Conservation (phyloP, 2,888 invertebrate genomes). For the Eumacrocentrus americanus region DNA sequence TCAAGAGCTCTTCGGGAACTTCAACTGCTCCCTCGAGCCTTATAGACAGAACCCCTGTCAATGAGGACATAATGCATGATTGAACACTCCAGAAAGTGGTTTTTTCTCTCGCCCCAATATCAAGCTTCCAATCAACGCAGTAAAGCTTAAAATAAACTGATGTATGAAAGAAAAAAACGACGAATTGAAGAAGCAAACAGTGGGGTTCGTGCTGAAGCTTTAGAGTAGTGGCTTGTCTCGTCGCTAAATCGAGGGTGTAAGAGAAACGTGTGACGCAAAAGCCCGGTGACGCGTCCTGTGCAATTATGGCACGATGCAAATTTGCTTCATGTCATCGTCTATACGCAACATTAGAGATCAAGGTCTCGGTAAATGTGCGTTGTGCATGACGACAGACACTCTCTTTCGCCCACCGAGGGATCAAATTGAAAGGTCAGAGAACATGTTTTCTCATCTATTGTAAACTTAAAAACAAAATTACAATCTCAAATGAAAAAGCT, state of each 20-base stretch:
- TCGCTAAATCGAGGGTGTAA: neutral
- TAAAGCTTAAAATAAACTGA: neutral
- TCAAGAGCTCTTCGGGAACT: too few species aligned
- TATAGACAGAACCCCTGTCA: too few species aligned
- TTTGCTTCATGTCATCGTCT: slow-evolving; percentile 9
- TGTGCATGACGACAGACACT: neutral
- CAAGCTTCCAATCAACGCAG: neutral
- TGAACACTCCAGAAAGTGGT: neutral
- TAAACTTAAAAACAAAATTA: too few species aligned
- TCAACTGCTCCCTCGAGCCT: too few species aligned
- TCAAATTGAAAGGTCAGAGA: neutral
- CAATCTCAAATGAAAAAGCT: too few species aligned
- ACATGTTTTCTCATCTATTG: neutral
- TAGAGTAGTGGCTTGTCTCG: neutral
- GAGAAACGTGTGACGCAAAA: slow-evolving; percentile 1
- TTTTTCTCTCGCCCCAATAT: neutral
- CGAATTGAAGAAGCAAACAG: neutral
- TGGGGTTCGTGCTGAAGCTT: neutral
- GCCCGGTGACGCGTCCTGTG: slow-evolving; percentile 12
- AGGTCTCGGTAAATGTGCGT: slow-evolving; percentile 7
- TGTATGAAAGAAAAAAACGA: neutral
- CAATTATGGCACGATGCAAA: slow-evolving; percentile 14
- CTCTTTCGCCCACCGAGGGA: neutral
- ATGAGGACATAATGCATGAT: neutral
- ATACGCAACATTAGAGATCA: slow-evolving; percentile 21